Evolutionary conservation across 2,888 invertebrate genomes (phyloP).

Genomic region (Liposcelis brunnea): DNA sequence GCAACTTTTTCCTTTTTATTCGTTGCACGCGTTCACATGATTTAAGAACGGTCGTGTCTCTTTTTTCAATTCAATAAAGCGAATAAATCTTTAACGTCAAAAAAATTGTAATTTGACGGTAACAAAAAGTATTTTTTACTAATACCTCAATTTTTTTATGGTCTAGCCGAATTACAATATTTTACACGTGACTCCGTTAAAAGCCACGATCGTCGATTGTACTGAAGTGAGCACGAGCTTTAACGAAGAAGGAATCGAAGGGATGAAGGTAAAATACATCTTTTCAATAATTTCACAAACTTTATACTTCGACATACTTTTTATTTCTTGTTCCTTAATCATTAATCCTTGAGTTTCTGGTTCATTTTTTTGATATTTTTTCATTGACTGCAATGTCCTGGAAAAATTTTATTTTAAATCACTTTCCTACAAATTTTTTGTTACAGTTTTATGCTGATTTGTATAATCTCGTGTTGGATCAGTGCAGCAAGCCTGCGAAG

Average conservation of each 20-base stretch:
- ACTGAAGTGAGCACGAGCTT: conserved; percentile 61
- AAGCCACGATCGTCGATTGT: conserved; percentile 47
- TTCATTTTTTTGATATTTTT: conserved; percentile 9
- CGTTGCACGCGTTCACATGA: too few relatives aligned
- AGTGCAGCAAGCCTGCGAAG: conserved; percentile 39
- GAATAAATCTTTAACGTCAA: too few relatives aligned
- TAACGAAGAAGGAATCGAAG: conserved; percentile 30
- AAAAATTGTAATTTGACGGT: too few relatives aligned
- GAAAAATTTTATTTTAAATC: background rate
- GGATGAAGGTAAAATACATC: conserved; percentile 29
- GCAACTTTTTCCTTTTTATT: too few relatives aligned
- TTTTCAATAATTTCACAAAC: background rate
- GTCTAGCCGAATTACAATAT: conserved; percentile 27
- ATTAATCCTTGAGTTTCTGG: too few relatives aligned
- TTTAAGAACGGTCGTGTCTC: too few relatives aligned
- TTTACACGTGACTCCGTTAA: conserved; percentile 47
- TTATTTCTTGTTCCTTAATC: too few relatives aligned
- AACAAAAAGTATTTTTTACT: too few relatives aligned
- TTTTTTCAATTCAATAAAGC: too few relatives aligned
- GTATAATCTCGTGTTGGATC: conserved; percentile 47
- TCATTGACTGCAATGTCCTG: conserved; percentile 4
- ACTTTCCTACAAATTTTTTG: conserved; percentile 14
- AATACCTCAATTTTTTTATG: conserved; percentile 2
- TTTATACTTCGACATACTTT: background rate
- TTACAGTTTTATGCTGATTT: conserved; percentile 56